Percentiles rank a stretch among this genome's conserved stretches.
Evolutionary conservation across 1,140 invertebrate species (phyloP).

Genomic region (Andrena cerasifolii): DNA sequence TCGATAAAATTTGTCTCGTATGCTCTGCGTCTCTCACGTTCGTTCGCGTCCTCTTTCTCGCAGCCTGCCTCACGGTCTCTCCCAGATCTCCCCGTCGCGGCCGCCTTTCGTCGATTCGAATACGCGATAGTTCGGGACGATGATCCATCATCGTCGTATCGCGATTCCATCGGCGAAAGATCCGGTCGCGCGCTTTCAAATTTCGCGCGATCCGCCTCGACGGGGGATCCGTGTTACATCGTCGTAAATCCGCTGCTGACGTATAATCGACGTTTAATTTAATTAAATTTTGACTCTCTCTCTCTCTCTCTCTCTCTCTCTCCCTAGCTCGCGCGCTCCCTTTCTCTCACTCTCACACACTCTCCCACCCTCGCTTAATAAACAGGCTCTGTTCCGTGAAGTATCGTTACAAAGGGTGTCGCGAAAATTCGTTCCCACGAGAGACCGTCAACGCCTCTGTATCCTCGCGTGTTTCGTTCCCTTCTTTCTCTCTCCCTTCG

Average conservation of each 20-base stretch:
- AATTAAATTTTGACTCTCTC: constrained; percentile 43
- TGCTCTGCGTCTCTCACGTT: constrained; percentile 45
- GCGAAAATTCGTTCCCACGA: constrained; percentile 32
- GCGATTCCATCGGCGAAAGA: constrained; percentile 34
- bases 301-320: constrained; percentile 24
- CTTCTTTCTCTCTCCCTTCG: not conserved
- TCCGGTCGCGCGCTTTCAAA: not conserved
- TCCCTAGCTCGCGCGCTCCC: no score
- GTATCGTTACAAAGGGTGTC: constrained; percentile 52
- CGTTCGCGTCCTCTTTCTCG: constrained; percentile 41
- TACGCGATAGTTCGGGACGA: constrained; percentile 23
- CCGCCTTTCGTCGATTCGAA: constrained; percentile 17
- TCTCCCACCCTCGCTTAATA: constrained; percentile 5
- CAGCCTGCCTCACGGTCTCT: constrained; percentile 1
- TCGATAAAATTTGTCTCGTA: constrained; percentile 68
- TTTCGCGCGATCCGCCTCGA: constrained; percentile 20
- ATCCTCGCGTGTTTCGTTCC: not conserved
- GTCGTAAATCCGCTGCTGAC: constrained; percentile 27
- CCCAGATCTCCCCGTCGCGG: constrained; percentile 19
- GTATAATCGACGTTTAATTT: constrained; percentile 51
- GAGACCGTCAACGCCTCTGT: not conserved
- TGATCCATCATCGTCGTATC: constrained; percentile 38
- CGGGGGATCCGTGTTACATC: constrained; percentile 16
- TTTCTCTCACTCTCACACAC: not conserved
- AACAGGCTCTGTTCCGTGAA: constrained; percentile 40